Base-by-base conservation (phyloP, 2,797 vertebrate genomes). In the Microtus californicus region DNA sequence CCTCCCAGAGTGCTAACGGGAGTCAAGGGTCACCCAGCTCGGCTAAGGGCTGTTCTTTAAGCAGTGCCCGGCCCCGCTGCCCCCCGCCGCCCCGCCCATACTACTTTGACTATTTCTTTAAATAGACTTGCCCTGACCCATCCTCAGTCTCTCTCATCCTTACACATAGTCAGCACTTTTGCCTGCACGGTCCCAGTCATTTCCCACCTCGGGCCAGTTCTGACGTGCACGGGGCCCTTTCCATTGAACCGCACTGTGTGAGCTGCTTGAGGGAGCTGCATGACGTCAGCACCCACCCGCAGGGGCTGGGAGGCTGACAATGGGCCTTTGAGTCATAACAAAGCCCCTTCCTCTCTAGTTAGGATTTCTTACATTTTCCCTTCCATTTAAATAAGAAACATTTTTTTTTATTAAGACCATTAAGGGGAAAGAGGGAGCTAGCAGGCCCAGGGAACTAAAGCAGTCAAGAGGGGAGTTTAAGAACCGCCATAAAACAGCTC, bases 181-280 rank as follows among this genome's bases (percentile, higher is more conserved):
- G 92, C 56, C 69, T 45, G 69, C 43, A 65, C 40, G 4, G 65
- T 96, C 94, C 91, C 11, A 76, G 43, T 56, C 94, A 96, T 95
- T 98, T 97, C 96, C 97, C 87, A 95, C 96, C 93, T 89, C 77
- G 19, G 81, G 29, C 95, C 91, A 56, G 86, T 96, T 90, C 79
- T 17, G 25, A 97, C 91, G 95, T 1, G n/a, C 91, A 90, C 29
- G 19, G 74, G 74, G 67, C 76, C 94, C 34, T 5, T n/a, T 82
- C 37, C 71, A 80, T 92, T 96, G 51, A 96, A 89, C 92, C 0
- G 45, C 93, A 2, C n/a, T 88, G 95, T 74, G 29, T 14, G 48
- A 48, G 48, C 48, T 12, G 48, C 2, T 0, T 2, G 48, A 48
- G 48, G 2, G 48, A 48, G 76, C 54, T 90, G 73, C 43, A 15